Base-by-base conservation (phyloP, 2,888 invertebrate genomes). In the Choreutis nemorana region DNA sequence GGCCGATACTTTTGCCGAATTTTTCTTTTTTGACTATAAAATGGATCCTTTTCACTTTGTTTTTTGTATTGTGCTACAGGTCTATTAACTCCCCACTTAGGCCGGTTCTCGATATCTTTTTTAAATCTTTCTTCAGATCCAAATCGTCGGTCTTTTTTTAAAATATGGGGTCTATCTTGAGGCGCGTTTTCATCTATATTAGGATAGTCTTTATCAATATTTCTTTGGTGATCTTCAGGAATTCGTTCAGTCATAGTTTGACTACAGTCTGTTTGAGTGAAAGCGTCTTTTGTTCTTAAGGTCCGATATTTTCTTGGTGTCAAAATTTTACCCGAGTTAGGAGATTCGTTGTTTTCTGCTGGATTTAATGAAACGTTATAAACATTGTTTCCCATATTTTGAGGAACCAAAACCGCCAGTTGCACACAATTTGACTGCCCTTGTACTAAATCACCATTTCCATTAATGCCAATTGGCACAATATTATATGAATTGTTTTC, bases 41-140 rank as follows among this genome's bases (percentile, higher is more conserved):
- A 86, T 1, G 91, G 91, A 72, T 94, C 94, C 49, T 93, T 90
- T 58, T 94, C 94, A 50, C 93, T 93, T 65, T 94, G 93, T 52
- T 93, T 93, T 34, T 92, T 83, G 53, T 93, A 94, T 46, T 91
- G 87, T 6, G 89, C 89, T 13, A 87, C 86, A 3, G 92, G 91
- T 39, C 86, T 79, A 45, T 88, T 89, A 2, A 85, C 89, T 23
- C 87, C 85, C 90, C 90, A 87, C 65, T 90, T 84, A 7, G 87
- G 86, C 32, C 90, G 78, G 57, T 83, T 83, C 52, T 83, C 83
- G 45, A 85, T 68, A 47, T 77, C 72, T 62, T 83, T 81, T 55
- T 82, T 80, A 32, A 58, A 75, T 32, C 81, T 61, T 45, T 82
- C 81, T 39, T 81, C 81, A 4, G 81, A 80, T 31, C 82, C 64